Evolutionary conservation across 2,888 invertebrate species (phyloP), one percentile per base, ranked within the genome.

Genomic region (Plagodis pulveraria): DNA sequence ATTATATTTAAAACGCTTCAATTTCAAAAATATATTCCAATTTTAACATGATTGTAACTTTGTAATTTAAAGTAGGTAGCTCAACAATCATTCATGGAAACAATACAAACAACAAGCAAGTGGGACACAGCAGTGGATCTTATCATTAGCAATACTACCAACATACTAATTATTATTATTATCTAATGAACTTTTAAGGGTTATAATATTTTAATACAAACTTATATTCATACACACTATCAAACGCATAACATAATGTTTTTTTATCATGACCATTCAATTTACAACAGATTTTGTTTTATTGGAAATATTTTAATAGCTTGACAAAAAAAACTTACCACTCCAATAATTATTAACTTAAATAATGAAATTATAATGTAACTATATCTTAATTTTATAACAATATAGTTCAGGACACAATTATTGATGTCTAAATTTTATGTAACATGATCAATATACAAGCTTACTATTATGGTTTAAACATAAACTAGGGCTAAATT

Each of bases 121-220:
- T 8, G 32, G 33, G 40, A 48, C 61, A 61, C 63, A 65, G 59
- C 46, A 55, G 47, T 48, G 38, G 41, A 48, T 46, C 50, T 50
- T 58, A 58, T 59, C 38, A 38, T 40, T 35, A 48, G 40, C 32
- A 50, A 55, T 52, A 46, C 42, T 50, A 58, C 43, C 38, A 43
- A 55, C 47, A 59, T 55, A 55, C 50, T 50, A 56, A 45, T 33
- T 50, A 53, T 41, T 35, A 40, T 40, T 52, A 58, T 41, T 11
- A 51, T 36, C 58, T 60, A 67, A 60, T 65, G 66, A 67, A 67
- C 66, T 58, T 51, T 50, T 60, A 58, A 60, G 55, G 50, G 62
- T 51, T 58, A 59, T 47, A 41, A 59, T 47, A 41, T 38, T 44
- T 38, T 48, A 53, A 46, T 56, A 61, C 56, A 59, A 59, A 54